phyloP scores from a whole-genome alignment of 2,888 invertebrate species.

The Eristalis pertinax region DNA sequence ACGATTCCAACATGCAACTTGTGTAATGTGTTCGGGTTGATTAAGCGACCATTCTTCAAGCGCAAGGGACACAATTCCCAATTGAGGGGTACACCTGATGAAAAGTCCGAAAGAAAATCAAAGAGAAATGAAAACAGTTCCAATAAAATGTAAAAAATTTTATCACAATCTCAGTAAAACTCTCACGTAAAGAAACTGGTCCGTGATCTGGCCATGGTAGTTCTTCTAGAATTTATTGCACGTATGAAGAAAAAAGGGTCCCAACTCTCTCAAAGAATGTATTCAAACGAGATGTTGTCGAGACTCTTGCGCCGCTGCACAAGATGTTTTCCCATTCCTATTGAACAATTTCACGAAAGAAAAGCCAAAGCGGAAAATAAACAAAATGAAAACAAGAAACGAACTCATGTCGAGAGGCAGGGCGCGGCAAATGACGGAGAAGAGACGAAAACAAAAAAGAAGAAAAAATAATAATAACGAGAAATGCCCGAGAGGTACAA shows the following conservation, averaged over 20 bases:
- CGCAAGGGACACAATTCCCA: background rate
- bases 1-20: background rate
- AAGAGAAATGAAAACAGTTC: background rate
- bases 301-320: conserved; percentile 56
- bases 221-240: conserved; percentile 66
- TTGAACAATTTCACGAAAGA: conserved; percentile 55
- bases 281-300: conserved; percentile 71
- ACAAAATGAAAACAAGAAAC: conserved; percentile 54
- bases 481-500: conserved; percentile 67
- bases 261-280: conserved; percentile 52
- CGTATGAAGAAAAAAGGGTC: conserved; percentile 50
- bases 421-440: background rate
- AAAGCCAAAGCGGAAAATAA: conserved; percentile 57
- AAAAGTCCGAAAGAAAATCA: background rate
- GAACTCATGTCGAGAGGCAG: conserved; percentile 8
- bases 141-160: background rate
- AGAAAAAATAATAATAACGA: conserved; percentile 63
- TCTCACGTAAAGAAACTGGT: conserved; percentile 52
- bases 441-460: conserved; percentile 7
- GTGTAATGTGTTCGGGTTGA: background rate
- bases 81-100: background rate
- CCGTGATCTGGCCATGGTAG: conserved; percentile 27
- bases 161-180: conserved; percentile 38
- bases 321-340: conserved; percentile 70
- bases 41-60: background rate